Evolutionary conservation across 2,113 vertebrate species (phyloP).

Genomic region (Nesoenas mayeri): DNA sequence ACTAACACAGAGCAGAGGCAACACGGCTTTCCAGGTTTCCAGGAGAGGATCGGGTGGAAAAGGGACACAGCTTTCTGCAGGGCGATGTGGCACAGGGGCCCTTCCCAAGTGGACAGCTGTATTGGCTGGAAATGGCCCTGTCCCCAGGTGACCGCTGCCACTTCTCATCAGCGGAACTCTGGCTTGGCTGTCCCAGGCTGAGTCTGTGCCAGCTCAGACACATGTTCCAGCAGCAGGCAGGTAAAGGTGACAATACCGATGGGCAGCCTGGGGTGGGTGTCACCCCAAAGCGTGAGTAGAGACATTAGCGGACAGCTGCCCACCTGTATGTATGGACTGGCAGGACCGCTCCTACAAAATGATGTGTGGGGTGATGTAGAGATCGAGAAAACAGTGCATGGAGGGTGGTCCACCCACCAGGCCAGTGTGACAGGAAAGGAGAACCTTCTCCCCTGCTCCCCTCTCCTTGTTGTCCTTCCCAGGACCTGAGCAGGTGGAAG

Average conservation of each 20-base stretch:
- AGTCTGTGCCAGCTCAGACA: fast-evolving
- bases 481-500: neutral
- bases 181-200: neutral
- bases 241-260: neutral
- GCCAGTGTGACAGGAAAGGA: neutral
- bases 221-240: fast-evolving
- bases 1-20: neutral
- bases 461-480: neutral
- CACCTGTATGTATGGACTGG: neutral
- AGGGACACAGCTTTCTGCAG: neutral
- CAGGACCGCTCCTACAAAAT: neutral
- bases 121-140: neutral
- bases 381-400: fast-evolving
- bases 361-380: fast-evolving
- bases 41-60: neutral
- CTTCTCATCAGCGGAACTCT: neutral
- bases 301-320: neutral
- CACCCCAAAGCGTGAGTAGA: neutral
- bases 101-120: neutral
- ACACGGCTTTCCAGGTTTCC: neutral
- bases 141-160: neutral
- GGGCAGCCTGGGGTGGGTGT: neutral
- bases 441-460: neutral
- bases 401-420: fast-evolving
- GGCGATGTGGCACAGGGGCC: neutral